phyloP scores from a whole-genome alignment of 2,797 vertebrate species.

The Remorina albescens region DNA sequence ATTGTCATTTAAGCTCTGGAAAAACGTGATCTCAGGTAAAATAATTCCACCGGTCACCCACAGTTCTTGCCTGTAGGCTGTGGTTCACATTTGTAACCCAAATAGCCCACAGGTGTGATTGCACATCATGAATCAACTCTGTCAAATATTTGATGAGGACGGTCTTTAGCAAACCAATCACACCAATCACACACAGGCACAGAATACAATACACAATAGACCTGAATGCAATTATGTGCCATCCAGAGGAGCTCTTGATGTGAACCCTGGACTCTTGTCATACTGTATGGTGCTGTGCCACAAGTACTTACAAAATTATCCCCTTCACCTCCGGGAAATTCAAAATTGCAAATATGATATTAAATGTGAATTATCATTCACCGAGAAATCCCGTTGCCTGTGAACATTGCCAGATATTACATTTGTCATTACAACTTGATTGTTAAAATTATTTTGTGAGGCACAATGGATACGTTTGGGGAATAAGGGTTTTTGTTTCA shows the following conservation, averaged over 20 bases:
- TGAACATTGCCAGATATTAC: neutral
- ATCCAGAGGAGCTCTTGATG: neutral
- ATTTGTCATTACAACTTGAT: neutral
- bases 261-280: neutral
- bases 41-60: neutral
- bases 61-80: neutral
- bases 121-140: neutral
- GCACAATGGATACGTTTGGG: neutral
- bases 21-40: neutral
- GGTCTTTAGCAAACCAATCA: no score
- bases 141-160: no score
- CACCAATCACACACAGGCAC: neutral
- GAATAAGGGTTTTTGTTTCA: neutral
- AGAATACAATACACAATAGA: neutral
- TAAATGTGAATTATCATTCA: neutral
- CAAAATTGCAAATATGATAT: no score
- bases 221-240: neutral
- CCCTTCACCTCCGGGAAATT: no score
- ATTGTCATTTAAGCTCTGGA: neutral
- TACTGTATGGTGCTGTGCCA: no score
- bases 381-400: neutral
- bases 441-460: neutral
- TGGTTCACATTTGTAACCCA: neutral
- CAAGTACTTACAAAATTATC: no score
- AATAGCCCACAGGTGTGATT: neutral